Evolutionary conservation across 2,797 vertebrate genomes (phyloP), one percentile per base, ranked within the genome.

Genomic region (Spondyliosoma cantharus): DNA sequence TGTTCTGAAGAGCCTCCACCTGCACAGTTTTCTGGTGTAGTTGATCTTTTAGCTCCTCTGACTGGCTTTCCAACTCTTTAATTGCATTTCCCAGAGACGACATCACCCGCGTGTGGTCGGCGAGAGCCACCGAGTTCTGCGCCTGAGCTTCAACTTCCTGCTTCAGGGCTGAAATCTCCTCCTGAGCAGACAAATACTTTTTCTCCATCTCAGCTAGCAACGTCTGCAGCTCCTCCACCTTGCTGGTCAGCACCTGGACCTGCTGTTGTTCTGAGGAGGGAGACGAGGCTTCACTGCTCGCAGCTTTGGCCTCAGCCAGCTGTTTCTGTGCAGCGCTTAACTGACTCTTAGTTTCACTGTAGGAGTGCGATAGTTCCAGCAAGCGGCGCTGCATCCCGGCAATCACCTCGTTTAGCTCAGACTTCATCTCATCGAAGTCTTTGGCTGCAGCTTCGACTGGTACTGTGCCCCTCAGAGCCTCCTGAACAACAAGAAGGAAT

Each of bases 281-380:
- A 17, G 85, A 69, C 0, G 89, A 93, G 11, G 68, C 53, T 1
- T 69, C 54, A 1, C 76, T 79, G 66, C 75, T 94, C 93, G 76
- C 94, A 32, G 80, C 67, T 20, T 3, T 72, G 27, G 73, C 76
- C 59, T 91, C 88, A 0, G 85, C 64, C 75, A 95, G 91, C 86
- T 94, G 91, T 65, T 85, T 93, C 70, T 90, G 93, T 15, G 86
- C 53, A 0, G 83, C 29, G 5, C 87, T 87, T 2, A 99, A 95
- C 84, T 98, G 97, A 15, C 89, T 91, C 90, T 97, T 96, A 56
- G 97, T 96, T 81, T 98, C 97, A 15, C 95, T 96, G 93, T 97
- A 99, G 32, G 96, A 95, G 86, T 96, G 95, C 0, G 97, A 97
- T 37, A 99, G 94, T 85, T 98, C 97, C 56, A 93, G 92, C 71